Percentiles rank a stretch among this genome's conserved stretches.
Conservation (phyloP, 2,888 invertebrate species). For the Cephalotes varians region DNA sequence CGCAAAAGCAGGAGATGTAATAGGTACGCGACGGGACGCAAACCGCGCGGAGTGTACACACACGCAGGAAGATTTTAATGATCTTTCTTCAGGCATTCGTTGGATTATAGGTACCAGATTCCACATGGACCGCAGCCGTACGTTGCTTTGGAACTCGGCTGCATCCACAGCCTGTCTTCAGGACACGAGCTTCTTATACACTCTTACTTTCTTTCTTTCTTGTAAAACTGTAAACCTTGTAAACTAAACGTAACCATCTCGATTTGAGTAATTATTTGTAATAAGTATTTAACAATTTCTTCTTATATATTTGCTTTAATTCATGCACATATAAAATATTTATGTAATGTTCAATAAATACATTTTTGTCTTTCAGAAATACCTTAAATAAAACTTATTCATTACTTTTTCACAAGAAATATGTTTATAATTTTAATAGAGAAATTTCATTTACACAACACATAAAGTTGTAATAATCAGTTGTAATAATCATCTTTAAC, state of each 20-base stretch:
- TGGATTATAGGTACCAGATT: conserved; percentile 74
- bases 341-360: background rate
- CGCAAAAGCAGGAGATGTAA: conserved; percentile 71
- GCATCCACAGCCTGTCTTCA: conserved; percentile 59
- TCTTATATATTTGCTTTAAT: background rate
- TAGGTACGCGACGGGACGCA: conserved; percentile 73
- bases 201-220: conserved; percentile 56
- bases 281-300: conserved; percentile 19
- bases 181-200: conserved; percentile 51
- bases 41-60: conserved; percentile 68
- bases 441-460: background rate
- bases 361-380: background rate
- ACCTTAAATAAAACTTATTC: background rate
- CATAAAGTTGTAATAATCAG: too few species aligned
- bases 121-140: conserved; percentile 68
- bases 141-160: conserved; percentile 64
- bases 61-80: conserved; percentile 72
- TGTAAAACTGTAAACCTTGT: too few species aligned
- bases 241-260: background rate
- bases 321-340: background rate
- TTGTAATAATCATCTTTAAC: background rate
- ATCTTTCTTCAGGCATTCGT: conserved; percentile 75
- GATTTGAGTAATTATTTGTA: background rate
- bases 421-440: background rate
- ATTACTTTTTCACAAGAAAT: background rate